These are phyloP conservation scores for Copidosoma aretas DNA, from an alignment of 2,888 invertebrate species.

Conservation along the genomic window DNA sequence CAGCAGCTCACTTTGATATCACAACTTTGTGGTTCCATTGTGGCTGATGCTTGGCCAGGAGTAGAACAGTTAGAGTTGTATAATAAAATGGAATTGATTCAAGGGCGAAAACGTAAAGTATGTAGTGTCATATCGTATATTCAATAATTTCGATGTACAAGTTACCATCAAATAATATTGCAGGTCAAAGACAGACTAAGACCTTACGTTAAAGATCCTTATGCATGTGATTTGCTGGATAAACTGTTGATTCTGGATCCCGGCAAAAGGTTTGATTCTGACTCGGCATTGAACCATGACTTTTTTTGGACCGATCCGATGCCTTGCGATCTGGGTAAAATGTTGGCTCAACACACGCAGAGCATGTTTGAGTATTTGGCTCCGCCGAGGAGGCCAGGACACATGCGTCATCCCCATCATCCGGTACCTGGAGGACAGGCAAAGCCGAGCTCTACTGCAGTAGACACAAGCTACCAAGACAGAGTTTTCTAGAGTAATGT, in stretches of 20 bases:
- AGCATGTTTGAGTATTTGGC: slow-evolving; percentile 94
- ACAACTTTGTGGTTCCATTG: slow-evolving; percentile 95
- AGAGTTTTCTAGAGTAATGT: slow-evolving; percentile 73
- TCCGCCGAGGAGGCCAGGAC: slow-evolving; percentile 74
- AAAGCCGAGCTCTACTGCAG: slow-evolving; percentile 66
- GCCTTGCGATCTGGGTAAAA: slow-evolving; percentile 87
- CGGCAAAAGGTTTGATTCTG: slow-evolving; percentile 84
- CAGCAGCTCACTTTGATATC: slow-evolving; percentile 94
- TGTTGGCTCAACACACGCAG: slow-evolving; percentile 85
- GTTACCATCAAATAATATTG: slow-evolving; percentile 65
- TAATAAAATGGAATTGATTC: slow-evolving; percentile 85
- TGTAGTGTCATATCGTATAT: slow-evolving; percentile 68
- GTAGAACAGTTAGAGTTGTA: slow-evolving; percentile 89
- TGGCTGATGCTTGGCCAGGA: slow-evolving; percentile 91
- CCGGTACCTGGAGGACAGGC: slow-evolving; percentile 63
- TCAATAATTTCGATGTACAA: not conserved
- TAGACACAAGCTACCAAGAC: slow-evolving; percentile 86
- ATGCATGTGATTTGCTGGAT: slow-evolving; percentile 92
- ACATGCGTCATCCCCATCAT: slow-evolving; percentile 76
- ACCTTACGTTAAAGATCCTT: slow-evolving; percentile 87
- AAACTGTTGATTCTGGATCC: slow-evolving; percentile 92
- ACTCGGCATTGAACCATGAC: slow-evolving; percentile 93
- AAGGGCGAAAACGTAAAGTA: slow-evolving; percentile 84
- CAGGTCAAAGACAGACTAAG: slow-evolving; percentile 77
- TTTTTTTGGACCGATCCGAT: slow-evolving; percentile 99